These are phyloP conservation scores for Copidosoma floridanum DNA, from an alignment of 1,140 invertebrate species.

Conservation along the genomic window DNA sequence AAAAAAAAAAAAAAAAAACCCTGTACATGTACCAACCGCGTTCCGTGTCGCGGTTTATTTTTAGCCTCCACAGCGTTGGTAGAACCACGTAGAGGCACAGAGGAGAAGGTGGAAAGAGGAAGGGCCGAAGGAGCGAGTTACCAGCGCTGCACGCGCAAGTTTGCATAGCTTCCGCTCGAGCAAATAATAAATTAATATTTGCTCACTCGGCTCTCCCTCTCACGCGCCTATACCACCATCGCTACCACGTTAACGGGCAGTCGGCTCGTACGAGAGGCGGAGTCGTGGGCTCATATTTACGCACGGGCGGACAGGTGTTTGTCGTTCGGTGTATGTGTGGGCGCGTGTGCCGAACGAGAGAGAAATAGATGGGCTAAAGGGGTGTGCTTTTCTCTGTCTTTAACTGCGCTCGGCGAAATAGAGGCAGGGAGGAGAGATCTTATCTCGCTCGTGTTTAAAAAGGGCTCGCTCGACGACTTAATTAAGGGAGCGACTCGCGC, in stretches of 20 bases:
- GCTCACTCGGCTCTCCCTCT: constrained; percentile 22
- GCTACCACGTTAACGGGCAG: too few relatives aligned
- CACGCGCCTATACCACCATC: background rate
- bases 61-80: too few relatives aligned
- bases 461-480: constrained; percentile 1
- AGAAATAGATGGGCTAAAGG: background rate
- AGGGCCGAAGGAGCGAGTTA: too few relatives aligned
- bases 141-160: constrained; percentile 24
- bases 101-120: background rate
- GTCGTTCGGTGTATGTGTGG: constrained; percentile 5
- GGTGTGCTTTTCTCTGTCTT: too few relatives aligned
- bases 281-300: constrained; percentile 14
- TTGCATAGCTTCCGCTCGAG: constrained; percentile 48
- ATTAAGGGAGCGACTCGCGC: constrained; percentile 7
- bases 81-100: too few relatives aligned
- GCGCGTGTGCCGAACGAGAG: background rate
- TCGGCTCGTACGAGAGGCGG: constrained; percentile 10
- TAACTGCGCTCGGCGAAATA: too few relatives aligned
- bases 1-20: too few relatives aligned
- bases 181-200: constrained; percentile 51
- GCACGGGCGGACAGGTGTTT: constrained; percentile 13
- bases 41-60: too few relatives aligned
- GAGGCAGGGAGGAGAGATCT: background rate
- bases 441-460: background rate
- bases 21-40: too few relatives aligned